Base-by-base conservation (phyloP, 2,888 invertebrate genomes). In the Eucriotettix oculatus region DNA sequence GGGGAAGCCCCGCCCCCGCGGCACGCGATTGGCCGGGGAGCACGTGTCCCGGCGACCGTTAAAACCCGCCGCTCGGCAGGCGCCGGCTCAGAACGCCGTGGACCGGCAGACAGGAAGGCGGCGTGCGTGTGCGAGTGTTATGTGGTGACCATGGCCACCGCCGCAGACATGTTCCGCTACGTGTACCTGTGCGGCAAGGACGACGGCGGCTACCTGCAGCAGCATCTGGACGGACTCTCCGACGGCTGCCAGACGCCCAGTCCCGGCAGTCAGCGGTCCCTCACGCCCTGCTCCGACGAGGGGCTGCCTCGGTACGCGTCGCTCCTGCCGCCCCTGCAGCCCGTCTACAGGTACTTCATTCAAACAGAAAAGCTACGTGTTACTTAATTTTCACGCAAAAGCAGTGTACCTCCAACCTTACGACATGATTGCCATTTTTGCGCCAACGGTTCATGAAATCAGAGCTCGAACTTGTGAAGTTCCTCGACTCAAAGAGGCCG, bases 221-320 rank as follows among this genome's bases (percentile, higher is more conserved):
- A n/a, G 40, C 54, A 16, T 1, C 58, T 56, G 55, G 52, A 64
- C 56, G 61, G 58, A 55, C 63, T 61, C 16, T 69, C 69, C 7
- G 69, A 70, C 64, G 70, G 69, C 16, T 69, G 68, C 60, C 68
- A 79, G 11, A 78, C 79, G 0, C 77, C 79, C 1, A 79, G 79
- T 1, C 80, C 80, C 56, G 78, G 77, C 61, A 78, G 78, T 64
- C 71, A 74, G 62, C 72, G 72, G 53, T 78, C 78, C 61, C 74
- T 76, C 43, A 68, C 68, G 64, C 77, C 78, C 2, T 68, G 60
- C 42, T 62, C 73, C 1, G 66, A 67, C 56, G 44, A 57, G 53
- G 61, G 63, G 41, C 61, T 58, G 12, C 54, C 60, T 14, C 57
- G 43, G 44, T 52, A 59, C 48, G 48, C 48, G 9, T 12, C 48